Evolutionary conservation across 2,113 vertebrate genomes (phyloP), one percentile per base, ranked within the genome.

Genomic region (Macquaria ambigua): DNA sequence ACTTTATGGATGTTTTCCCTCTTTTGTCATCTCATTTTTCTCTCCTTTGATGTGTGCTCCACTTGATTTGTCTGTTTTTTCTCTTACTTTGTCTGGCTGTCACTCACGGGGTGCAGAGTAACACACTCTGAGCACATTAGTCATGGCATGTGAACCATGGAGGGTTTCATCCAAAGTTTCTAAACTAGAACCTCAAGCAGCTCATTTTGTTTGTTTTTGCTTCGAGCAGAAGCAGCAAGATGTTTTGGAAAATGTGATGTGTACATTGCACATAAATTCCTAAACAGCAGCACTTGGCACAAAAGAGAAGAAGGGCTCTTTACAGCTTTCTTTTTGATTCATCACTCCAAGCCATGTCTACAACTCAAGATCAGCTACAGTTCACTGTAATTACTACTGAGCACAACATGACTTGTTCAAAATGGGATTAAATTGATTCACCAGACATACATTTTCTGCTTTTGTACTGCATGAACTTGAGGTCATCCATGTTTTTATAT

Each of bases 1-100:
- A 96, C 96, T 97, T 97, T 97, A 97, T 97, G 90, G 96, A 97
- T 96, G 95, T 92, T 94, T 93, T 92, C 88, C 87, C 85, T 87
- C 86, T 89, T 92, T 90, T 94, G 91, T 90, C 93, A 87, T 91
- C 86, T 91, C 82, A 86, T 93, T 92, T 90, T 85, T 94, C 79
- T 88, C 77, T 43, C 52, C 70, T 90, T 84, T 92, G 91, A 93
- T 92, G 59, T 86, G 84, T 87, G 79, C 81, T 84, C 79, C 76
- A 73, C 69, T 91, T 92, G 87, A 93, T 92, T 90, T 86, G 85
- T 92, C 82, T 89, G 82, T 77, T 88, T 77, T 90, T 75, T 37
- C 37, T 83, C 81, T 46, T 81, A 85, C 78, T 91, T 88, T 84
- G 86, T 86, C 85, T 59, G 80, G 50, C 89, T 92, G 90, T 92